A percentile compares a stretch with the other conserved stretches of the same genome.
Conservation (phyloP, 1,140 invertebrate species). For the Leptestheria dahalacensis region DNA sequence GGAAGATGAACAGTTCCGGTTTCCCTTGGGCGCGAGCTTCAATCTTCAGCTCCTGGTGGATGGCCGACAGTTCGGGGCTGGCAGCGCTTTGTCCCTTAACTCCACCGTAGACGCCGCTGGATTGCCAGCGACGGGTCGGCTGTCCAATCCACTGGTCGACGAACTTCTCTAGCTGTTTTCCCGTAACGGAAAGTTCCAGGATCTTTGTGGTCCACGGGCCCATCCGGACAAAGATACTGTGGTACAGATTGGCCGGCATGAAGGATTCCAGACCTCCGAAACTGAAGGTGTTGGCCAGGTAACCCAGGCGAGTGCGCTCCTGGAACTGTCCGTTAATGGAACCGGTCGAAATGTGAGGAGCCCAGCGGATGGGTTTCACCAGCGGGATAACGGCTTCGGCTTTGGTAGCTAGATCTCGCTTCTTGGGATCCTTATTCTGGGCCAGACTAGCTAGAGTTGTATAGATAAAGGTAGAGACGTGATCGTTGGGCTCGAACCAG, state of each 20-base stretch:
- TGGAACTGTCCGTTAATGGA: not conserved
- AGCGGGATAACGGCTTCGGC: constrained; percentile 16
- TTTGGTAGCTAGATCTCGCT: not conserved
- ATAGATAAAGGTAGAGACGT: constrained; percentile 16
- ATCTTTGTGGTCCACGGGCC: constrained; percentile 2
- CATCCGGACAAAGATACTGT: not conserved
- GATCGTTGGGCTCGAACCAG: constrained; percentile 17
- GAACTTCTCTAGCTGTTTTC: constrained; percentile 11
- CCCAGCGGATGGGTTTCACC: constrained; percentile 11
- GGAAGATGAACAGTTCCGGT: constrained; percentile 6
- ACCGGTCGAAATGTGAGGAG: constrained; percentile 4
- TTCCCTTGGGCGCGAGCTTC: constrained; percentile 11
- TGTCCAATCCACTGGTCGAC: constrained; percentile 8
- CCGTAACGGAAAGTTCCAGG: not conserved
- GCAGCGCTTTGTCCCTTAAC: not conserved
- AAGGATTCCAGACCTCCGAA: constrained; percentile 6
- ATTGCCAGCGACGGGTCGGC: constrained; percentile 3
- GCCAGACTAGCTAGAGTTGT: constrained; percentile 13
- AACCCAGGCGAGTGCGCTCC: constrained; percentile 9
- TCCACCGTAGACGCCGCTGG: not conserved
- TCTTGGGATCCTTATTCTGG: constrained; percentile 6
- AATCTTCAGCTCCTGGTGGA: constrained; percentile 15
- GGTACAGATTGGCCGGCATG: constrained; percentile 4
- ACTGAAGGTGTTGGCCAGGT: constrained; percentile 6
- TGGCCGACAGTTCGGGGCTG: constrained; percentile 4